Evolutionary conservation across 2,113 vertebrate species (phyloP), one percentile per base, ranked within the genome.

Genomic region (Gymnorhina tibicen): DNA sequence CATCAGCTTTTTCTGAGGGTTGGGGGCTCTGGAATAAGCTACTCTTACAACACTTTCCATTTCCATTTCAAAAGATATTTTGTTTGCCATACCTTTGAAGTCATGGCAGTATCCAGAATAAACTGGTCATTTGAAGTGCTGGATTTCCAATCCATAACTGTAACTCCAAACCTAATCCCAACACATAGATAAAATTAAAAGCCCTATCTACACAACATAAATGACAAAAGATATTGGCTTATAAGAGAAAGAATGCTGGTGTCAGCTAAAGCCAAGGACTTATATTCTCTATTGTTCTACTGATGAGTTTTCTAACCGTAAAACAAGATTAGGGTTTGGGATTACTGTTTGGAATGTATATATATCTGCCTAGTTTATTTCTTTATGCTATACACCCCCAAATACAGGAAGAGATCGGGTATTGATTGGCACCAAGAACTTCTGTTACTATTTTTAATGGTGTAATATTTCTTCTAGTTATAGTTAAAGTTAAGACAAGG

Each of bases 391-490:
- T 67, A 85, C 6, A 47, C 19, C 15, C 8, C 52, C 35, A 53
- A 70, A 33, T n/a, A 63, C 63, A 63, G 64, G 59, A 39, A 78
- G 56, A 78, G 75, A 93, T 27, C 64, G 1, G n/a, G 52, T 97
- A 93, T 85, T 94, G 95, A 93, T 93, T 89, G 87, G 42, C 69
- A 93, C 16, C 39, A 94, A 94, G 69, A 82, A 85, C 47, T 93
- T 89, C 62, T 72, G 68, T 91, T 87, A 74, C 62, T 85, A 64
- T 81, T 91, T 85, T 81, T 94, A 89, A 96, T 75, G 69, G 47
- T 75, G 47, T 6, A 47, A 67, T 93, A 63, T 93, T 89, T 95
- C 84, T 91, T 74, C 44, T 66, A 66, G 76, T 84, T 91, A 77
- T 89, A 81, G 59, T 74, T 91, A 70, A 92, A 95, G 63, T 70